phyloP scores from a whole-genome alignment of 1,140 invertebrate species.

The Dinothrombium tinctorium region DNA sequence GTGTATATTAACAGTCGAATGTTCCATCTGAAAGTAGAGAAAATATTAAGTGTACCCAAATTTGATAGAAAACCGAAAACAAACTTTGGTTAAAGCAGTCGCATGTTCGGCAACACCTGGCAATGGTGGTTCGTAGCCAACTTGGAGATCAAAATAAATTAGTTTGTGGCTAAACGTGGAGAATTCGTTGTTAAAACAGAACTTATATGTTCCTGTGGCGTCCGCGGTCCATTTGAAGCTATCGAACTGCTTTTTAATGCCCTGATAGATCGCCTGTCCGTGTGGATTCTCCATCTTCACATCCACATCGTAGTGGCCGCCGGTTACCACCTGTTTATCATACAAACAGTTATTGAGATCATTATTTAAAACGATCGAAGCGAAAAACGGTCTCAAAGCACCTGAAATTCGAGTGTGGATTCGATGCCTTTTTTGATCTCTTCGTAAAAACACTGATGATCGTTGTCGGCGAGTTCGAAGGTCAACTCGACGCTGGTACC shows the following conservation, averaged over 20 bases:
- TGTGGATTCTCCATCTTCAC: constrained; percentile 67
- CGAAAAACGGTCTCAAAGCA: constrained; percentile 27
- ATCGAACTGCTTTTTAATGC: constrained; percentile 82
- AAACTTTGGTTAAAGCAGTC: constrained; percentile 57
- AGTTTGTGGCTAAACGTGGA: constrained; percentile 99
- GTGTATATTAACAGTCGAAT: constrained; percentile 64
- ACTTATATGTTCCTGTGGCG: constrained; percentile 44
- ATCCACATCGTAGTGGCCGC: constrained; percentile 97
- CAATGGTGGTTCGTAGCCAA: constrained; percentile 64
- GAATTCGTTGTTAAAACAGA: constrained; percentile 98
- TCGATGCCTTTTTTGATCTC: constrained; percentile 60
- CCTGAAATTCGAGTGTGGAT: constrained; percentile 85
- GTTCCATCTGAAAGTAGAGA: constrained; percentile 80
- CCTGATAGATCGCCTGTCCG: constrained; percentile 67
- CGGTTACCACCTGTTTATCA: constrained; percentile 65
- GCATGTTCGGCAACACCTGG: constrained; percentile 65
- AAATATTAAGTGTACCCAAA: background rate
- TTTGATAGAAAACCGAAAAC: background rate
- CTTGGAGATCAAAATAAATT: constrained; percentile 95
- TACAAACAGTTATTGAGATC: background rate
- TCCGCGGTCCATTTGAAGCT: constrained; percentile 60
- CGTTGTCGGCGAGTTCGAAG: constrained; percentile 93
- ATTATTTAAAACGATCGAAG: background rate
- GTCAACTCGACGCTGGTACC: constrained; percentile 91
- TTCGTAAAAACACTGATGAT: constrained; percentile 93